A percentile compares a stretch with the other conserved stretches of the same genome.
These are phyloP conservation scores for Pseudolycoriella hygida DNA, from an alignment of 2,888 invertebrate species.

Conservation along the genomic window DNA sequence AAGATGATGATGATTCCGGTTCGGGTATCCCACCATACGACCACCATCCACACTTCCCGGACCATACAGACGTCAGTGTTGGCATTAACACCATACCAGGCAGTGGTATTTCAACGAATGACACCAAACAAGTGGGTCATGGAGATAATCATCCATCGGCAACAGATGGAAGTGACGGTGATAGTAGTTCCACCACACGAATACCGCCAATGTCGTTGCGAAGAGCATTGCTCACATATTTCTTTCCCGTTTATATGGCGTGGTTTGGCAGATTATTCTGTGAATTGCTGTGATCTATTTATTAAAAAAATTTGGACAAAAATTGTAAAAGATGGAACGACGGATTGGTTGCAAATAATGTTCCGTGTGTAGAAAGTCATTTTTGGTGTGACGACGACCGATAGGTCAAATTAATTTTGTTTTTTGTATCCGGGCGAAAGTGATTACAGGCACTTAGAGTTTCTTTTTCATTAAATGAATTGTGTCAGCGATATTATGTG, in stretches of 20 bases:
- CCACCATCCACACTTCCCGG: conserved; percentile 14
- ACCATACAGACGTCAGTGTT: conserved; percentile 4
- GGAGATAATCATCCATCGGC: conserved; percentile 12
- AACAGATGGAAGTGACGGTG: conserved; percentile 7
- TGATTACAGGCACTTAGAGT: too few relatives aligned
- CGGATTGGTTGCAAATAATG: too few relatives aligned
- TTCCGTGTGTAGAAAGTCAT: too few relatives aligned
- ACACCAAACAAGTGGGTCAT: conserved; percentile 15
- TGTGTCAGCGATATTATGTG: too few relatives aligned
- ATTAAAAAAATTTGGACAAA: neutral
- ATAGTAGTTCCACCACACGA: neutral
- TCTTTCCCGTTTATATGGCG: conserved; percentile 65
- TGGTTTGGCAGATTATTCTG: conserved; percentile 73
- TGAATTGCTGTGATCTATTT: conserved; percentile 57
- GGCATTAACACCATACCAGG: conserved; percentile 3
- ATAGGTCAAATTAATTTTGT: too few relatives aligned
- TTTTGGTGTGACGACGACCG: too few relatives aligned
- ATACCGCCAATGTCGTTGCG: conserved; percentile 15
- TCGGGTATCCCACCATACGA: conserved; percentile 24
- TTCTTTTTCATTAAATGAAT: too few relatives aligned
- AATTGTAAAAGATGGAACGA: too few relatives aligned
- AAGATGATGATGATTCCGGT: conserved; percentile 25
- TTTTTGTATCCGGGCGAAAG: too few relatives aligned
- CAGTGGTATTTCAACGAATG: conserved; percentile 17
- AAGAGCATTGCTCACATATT: conserved; percentile 44